Percentiles rank a stretch among this genome's conserved stretches.
Evolutionary conservation across 2,888 invertebrate genomes (phyloP).

Genomic region (Polydrusus tereticollis): DNA sequence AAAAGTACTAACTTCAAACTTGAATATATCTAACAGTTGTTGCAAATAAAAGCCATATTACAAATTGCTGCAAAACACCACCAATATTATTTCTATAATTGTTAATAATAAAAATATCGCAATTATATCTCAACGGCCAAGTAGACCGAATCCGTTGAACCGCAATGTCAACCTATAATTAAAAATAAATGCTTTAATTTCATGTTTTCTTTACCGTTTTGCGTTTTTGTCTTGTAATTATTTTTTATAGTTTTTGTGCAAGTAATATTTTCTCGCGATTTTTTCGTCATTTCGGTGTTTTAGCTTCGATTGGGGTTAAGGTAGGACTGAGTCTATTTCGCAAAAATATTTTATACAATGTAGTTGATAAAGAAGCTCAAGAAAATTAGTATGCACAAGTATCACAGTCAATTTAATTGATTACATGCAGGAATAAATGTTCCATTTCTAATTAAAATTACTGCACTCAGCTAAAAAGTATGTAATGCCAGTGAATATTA

Average conservation of each 20-base stretch:
- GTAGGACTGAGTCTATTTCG: too few relatives aligned
- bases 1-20: too few relatives aligned
- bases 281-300: constrained; percentile 2
- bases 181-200: constrained; percentile 43
- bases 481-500: too few relatives aligned
- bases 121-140: constrained; percentile 41
- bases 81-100: constrained; percentile 5
- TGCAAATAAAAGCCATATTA: neutral
- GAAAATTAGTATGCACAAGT: too few relatives aligned
- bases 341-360: too few relatives aligned
- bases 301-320: constrained; percentile 5
- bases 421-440: too few relatives aligned
- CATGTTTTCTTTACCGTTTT: constrained; percentile 28
- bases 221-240: constrained; percentile 25
- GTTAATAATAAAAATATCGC: constrained; percentile 23
- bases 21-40: too few relatives aligned
- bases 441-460: too few relatives aligned
- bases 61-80: neutral
- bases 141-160: constrained; percentile 36
- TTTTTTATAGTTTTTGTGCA: constrained; percentile 22
- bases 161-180: constrained; percentile 45
- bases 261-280: constrained; percentile 22
- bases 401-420: too few relatives aligned
- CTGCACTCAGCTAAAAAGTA: too few relatives aligned
- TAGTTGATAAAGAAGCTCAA: too few relatives aligned